phyloP scores from a whole-genome alignment of 2,888 invertebrate species.

The Idaea straminata region DNA sequence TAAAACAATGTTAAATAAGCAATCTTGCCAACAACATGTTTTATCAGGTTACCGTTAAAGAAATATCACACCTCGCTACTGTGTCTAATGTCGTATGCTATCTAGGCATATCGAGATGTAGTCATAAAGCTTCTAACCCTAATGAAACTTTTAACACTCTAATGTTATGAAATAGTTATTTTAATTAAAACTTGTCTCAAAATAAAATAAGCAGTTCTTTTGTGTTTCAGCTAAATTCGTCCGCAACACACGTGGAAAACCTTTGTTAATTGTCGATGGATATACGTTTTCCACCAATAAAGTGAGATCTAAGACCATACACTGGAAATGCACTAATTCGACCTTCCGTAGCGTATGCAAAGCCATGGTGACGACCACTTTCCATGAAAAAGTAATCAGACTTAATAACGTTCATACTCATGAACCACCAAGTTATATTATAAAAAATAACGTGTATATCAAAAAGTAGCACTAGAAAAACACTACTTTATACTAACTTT shows the following conservation, averaged over 20 bases:
- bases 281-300: conserved; percentile 35
- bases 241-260: conserved; percentile 8
- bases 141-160: too few relatives aligned
- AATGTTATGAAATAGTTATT: too few relatives aligned
- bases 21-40: too few relatives aligned
- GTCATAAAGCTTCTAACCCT: too few relatives aligned
- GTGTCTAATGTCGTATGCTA: too few relatives aligned
- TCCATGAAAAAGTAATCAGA: background rate
- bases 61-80: too few relatives aligned
- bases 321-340: background rate
- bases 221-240: background rate
- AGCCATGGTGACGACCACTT: background rate
- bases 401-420: background rate
- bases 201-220: background rate
- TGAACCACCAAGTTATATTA: background rate
- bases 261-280: conserved; percentile 28
- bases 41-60: too few relatives aligned
- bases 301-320: background rate
- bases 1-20: too few relatives aligned
- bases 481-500: too few relatives aligned
- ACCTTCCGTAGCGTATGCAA: background rate
- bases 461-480: background rate
- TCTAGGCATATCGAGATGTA: too few relatives aligned
- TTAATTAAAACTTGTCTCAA: background rate
- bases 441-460: background rate